Conservation (phyloP, 2,113 vertebrate genomes). For the Dasypus novemcinctus region DNA sequence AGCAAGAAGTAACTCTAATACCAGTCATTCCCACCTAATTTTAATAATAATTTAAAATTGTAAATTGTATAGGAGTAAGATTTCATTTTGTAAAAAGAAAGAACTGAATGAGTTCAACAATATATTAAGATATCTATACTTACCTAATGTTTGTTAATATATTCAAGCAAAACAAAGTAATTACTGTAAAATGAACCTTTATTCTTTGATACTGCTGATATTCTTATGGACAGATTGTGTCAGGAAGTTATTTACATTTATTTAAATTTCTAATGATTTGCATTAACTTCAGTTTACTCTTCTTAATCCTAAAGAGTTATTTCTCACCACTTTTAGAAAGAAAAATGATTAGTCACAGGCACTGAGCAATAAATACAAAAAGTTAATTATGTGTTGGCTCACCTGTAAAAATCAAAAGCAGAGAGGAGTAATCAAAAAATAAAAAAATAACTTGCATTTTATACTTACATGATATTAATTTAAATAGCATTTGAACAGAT, state of each 20-base stretch:
- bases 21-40: not conserved
- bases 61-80: not conserved
- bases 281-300: not conserved
- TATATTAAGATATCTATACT: not conserved
- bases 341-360: not conserved
- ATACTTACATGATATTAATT: not conserved
- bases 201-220: not conserved
- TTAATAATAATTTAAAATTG: not conserved
- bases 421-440: not conserved
- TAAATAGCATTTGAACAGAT: not conserved
- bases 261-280: not conserved
- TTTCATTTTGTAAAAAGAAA: not conserved
- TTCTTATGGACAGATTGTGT: not conserved
- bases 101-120: not conserved
- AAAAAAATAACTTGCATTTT: not conserved
- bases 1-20: not conserved
- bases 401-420: not conserved
- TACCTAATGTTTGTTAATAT: not conserved
- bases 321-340: not conserved
- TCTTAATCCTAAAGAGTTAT: not conserved
- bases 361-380: not conserved
- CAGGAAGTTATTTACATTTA: not conserved
- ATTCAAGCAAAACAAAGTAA: conserved; percentile 13
- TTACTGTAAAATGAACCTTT: not conserved
- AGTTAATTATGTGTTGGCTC: not conserved